Conservation (phyloP, 2,888 invertebrate genomes). For the Melinopterus prodromus region DNA sequence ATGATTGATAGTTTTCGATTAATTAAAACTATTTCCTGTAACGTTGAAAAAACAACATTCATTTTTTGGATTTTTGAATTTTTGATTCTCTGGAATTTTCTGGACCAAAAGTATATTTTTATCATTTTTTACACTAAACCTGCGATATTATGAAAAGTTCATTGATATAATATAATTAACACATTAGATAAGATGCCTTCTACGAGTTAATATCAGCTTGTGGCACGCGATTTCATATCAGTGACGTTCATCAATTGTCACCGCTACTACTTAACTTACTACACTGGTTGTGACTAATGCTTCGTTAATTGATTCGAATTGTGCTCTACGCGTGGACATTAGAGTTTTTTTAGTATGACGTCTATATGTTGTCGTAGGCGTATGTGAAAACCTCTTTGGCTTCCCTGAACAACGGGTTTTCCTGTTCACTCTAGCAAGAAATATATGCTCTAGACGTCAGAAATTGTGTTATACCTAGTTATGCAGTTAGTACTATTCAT, state of each 20-base stretch:
- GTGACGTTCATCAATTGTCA: background rate
- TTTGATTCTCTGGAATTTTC: too few species aligned
- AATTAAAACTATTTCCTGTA: too few species aligned
- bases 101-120: too few species aligned
- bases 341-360: background rate
- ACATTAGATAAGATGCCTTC: background rate
- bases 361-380: background rate
- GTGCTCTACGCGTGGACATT: background rate
- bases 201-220: background rate
- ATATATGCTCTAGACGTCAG: background rate
- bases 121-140: too few species aligned
- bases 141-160: too few species aligned
- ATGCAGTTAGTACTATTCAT: background rate
- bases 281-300: background rate
- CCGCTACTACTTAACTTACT: background rate
- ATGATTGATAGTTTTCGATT: too few species aligned
- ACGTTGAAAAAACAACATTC: too few species aligned
- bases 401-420: background rate
- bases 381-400: background rate
- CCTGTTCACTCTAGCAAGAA: background rate
- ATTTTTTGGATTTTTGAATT: too few species aligned
- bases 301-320: background rate
- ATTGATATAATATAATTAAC: too few species aligned
- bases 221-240: background rate
- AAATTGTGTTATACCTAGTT: background rate